These are phyloP conservation scores for Drosophila infuscata DNA, from an alignment of 2,888 invertebrate genomes.

Conservation along the genomic window DNA sequence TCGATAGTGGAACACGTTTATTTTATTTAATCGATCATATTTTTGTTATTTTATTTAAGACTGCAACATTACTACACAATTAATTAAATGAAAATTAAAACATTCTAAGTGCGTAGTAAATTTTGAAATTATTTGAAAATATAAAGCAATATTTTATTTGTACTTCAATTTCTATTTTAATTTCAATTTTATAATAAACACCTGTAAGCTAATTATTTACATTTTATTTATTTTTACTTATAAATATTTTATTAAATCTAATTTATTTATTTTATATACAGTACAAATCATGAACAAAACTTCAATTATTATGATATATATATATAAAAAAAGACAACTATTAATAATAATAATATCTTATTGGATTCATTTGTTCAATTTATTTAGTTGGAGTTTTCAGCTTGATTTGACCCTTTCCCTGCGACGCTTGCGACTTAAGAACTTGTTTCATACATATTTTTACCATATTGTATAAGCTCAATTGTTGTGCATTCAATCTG, in stretches of 20 bases:
- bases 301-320: background rate
- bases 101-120: background rate
- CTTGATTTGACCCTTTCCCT: background rate
- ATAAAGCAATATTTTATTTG: background rate
- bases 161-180: background rate
- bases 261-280: background rate
- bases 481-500: slow-evolving; percentile 23
- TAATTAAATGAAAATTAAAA: background rate
- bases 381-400: background rate
- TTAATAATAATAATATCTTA: background rate
- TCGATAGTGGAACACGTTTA: too few relatives aligned
- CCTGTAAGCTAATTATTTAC: background rate
- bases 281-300: background rate
- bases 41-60: background rate
- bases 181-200: too few relatives aligned
- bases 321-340: background rate
- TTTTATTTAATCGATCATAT: background rate
- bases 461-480: slow-evolving; percentile 1
- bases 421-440: background rate
- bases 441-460: background rate
- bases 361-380: background rate
- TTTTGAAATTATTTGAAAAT: background rate
- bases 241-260: background rate
- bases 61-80: background rate
- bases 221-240: background rate